Evolutionary conservation across 1,140 invertebrate genomes (phyloP), one percentile per base, ranked within the genome.

Genomic region (Paralvinella palmiformis): DNA sequence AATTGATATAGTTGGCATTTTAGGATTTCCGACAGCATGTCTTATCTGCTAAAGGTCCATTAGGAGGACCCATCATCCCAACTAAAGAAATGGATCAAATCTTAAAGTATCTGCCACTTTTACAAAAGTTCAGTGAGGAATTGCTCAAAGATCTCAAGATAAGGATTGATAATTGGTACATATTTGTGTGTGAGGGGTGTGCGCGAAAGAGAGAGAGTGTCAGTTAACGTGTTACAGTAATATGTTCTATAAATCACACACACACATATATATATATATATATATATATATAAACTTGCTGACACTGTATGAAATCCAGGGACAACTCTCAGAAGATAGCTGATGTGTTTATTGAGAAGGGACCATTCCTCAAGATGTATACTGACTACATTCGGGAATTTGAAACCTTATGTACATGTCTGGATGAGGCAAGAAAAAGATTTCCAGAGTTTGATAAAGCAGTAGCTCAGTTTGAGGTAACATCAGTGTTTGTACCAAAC

Each of bases 261-360:
- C n/a, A 44, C 10, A 13, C 10, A 13, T 44, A 13, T 10, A 10
- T 44, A n/a, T n/a, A 13, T 13, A 44, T 10, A 44, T 44, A 13
- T 44, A 13, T 44, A 44, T 13, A 13, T 44, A 13, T 44, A 44
- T 24, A 10, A n/a, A n/a, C n/a, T n/a, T n/a, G n/a, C n/a, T n/a
- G n/a, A n/a, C n/a, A n/a, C n/a, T n/a, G n/a, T n/a, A 37, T 44
- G 48, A 36, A 22, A 59, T 60, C 32, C 59, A 81, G 79, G 79
- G 78, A 84, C 15, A 72, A 76, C 22, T 75, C 83, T 65, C 82
- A 83, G 4, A 84, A 84, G 77, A 85, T 90, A 61, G 83, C 88
- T n/a, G 88, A 90, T 76, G 85, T 90, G 17, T 87, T 90, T 77
- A 86, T 89, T 17, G 86, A 85, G 71, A 88, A 88, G 73, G 88